Conservation (phyloP, 2,113 vertebrate genomes). For the Malurus elegans region DNA sequence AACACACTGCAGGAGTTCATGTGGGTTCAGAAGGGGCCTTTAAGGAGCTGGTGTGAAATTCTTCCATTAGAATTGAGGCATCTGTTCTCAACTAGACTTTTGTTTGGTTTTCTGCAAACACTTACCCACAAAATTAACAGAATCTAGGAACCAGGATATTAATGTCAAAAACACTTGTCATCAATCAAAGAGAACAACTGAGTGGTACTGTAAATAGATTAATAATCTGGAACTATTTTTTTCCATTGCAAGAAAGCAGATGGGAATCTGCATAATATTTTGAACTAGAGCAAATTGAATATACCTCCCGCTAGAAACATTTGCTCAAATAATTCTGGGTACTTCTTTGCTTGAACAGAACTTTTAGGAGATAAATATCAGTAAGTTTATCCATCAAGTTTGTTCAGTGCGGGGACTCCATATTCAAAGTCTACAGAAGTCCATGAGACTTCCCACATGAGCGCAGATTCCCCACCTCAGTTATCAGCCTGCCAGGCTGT, state of each 20-base stretch:
- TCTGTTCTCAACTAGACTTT: not conserved
- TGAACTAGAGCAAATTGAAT: not conserved
- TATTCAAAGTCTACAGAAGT: not conserved
- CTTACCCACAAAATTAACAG: not conserved
- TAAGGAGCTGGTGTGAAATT: not conserved
- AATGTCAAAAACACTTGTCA: not conserved
- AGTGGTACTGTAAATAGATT: not conserved
- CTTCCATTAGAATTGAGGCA: not conserved
- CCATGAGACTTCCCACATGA: not conserved
- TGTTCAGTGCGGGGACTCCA: not conserved
- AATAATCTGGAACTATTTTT: not conserved
- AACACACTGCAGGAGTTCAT: not conserved
- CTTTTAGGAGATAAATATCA: not conserved
- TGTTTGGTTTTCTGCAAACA: not conserved
- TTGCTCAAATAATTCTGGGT: not conserved
- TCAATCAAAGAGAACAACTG: not conserved
- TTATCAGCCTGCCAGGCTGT: not conserved
- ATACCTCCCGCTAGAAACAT: not conserved
- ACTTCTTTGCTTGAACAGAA: not conserved
- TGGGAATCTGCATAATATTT: constrained; percentile 4
- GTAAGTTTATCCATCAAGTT: not conserved
- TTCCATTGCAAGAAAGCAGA: constrained; percentile 4
- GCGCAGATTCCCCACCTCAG: not conserved
- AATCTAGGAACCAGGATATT: not conserved
- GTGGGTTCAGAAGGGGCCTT: not conserved